Conservation (phyloP, 2,888 invertebrate species). For the Xanthia icteritia region DNA sequence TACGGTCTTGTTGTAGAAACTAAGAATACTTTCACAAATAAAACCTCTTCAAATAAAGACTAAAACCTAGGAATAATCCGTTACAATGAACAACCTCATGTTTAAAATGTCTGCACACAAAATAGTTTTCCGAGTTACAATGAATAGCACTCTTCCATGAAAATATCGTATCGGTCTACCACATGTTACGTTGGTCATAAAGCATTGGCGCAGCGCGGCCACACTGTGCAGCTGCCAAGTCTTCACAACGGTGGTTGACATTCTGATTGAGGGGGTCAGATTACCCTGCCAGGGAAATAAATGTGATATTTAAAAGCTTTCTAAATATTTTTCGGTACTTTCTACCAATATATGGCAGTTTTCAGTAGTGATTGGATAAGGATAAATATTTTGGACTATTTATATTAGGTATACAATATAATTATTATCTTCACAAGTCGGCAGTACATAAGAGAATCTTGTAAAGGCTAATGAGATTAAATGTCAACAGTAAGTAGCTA, state of each 20-base stretch:
- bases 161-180: constrained; percentile 34
- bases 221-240: constrained; percentile 49
- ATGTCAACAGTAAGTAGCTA: background rate
- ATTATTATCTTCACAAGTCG: background rate
- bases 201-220: constrained; percentile 48
- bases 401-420: background rate
- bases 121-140: constrained; percentile 7
- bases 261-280: constrained; percentile 46
- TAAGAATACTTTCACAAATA: background rate
- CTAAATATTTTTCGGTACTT: background rate
- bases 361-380: too few species aligned
- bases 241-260: constrained; percentile 41
- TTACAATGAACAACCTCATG: background rate
- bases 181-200: constrained; percentile 50
- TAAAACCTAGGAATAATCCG: background rate
- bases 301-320: constrained; percentile 9
- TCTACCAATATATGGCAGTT: background rate
- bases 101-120: background rate
- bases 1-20: background rate
- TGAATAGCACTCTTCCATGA: constrained; percentile 45
- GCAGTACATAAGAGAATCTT: background rate
- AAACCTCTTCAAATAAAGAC: background rate
- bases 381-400: background rate
- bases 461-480: background rate
- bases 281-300: constrained; percentile 28